Evolutionary conservation across 2,888 invertebrate species (phyloP).

Genomic region (Hypena proboscidalis): DNA sequence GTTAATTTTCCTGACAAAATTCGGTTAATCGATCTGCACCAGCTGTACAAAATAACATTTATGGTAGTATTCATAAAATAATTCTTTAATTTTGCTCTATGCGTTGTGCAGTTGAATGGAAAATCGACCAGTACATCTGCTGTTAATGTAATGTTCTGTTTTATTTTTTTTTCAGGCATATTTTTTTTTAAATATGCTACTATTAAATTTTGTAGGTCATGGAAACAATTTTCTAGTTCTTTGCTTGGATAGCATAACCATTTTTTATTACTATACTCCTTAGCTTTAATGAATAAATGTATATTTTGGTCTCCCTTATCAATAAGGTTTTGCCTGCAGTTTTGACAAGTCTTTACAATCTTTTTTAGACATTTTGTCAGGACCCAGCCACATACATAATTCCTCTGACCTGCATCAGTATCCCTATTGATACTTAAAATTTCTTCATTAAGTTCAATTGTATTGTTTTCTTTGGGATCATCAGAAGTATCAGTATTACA

Average conservation of each 20-base stretch:
- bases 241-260: conserved; percentile 16
- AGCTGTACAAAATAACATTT: conserved; percentile 18
- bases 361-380: conserved; percentile 9
- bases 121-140: conserved; percentile 2
- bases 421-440: neutral
- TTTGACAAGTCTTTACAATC: conserved; percentile 9
- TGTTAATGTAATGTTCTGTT: neutral
- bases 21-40: conserved; percentile 18
- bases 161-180: neutral
- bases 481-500: conserved; percentile 3
- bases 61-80: conserved; percentile 8
- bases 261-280: conserved; percentile 12
- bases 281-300: conserved; percentile 7
- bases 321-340: conserved; percentile 5
- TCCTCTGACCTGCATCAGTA: conserved; percentile 16
- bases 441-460: conserved; percentile 5
- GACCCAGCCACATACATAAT: conserved; percentile 17
- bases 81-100: conserved; percentile 5
- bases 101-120: conserved; percentile 4
- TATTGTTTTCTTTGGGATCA: conserved; percentile 8
- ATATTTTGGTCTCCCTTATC: neutral
- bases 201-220: conserved; percentile 9
- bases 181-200: neutral
- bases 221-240: conserved; percentile 4
- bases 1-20: conserved; percentile 10